A percentile compares a stretch with the other conserved stretches of the same genome.
phyloP scores from a whole-genome alignment of 2,113 vertebrate genomes.

The Amphiprion ocellaris region DNA sequence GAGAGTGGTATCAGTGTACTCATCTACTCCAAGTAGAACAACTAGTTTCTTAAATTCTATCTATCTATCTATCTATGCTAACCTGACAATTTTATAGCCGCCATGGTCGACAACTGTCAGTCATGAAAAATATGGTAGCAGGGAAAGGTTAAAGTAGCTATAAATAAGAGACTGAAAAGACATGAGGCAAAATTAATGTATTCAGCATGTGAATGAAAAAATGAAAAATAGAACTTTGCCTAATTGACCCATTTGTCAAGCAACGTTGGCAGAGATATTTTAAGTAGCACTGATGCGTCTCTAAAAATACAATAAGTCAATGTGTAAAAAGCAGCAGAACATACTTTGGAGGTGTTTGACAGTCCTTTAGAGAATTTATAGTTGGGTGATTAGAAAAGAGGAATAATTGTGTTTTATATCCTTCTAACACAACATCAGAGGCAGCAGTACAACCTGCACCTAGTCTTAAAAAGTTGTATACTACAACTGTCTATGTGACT shows the following conservation, averaged over 20 bases:
- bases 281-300: not conserved
- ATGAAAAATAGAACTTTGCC: not conserved
- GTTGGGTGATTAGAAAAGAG: not conserved
- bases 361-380: not conserved
- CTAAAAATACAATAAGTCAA: not conserved
- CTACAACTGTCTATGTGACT: not conserved
- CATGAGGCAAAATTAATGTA: too few relatives aligned
- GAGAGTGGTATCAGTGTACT: too few relatives aligned
- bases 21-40: too few relatives aligned
- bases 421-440: not conserved
- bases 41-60: too few relatives aligned
- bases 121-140: too few relatives aligned
- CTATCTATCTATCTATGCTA: too few relatives aligned
- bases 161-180: too few relatives aligned
- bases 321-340: not conserved
- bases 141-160: too few relatives aligned
- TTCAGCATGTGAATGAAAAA: too few relatives aligned
- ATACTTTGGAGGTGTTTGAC: not conserved
- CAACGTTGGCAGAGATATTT: not conserved
- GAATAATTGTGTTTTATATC: not conserved
- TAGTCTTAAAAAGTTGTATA: not conserved
- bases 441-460: not conserved
- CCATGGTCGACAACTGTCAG: too few relatives aligned
- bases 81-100: too few relatives aligned
- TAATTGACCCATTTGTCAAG: not conserved